phyloP scores from a whole-genome alignment of 2,113 vertebrate species.

The Girardinichthys multiradiatus region DNA sequence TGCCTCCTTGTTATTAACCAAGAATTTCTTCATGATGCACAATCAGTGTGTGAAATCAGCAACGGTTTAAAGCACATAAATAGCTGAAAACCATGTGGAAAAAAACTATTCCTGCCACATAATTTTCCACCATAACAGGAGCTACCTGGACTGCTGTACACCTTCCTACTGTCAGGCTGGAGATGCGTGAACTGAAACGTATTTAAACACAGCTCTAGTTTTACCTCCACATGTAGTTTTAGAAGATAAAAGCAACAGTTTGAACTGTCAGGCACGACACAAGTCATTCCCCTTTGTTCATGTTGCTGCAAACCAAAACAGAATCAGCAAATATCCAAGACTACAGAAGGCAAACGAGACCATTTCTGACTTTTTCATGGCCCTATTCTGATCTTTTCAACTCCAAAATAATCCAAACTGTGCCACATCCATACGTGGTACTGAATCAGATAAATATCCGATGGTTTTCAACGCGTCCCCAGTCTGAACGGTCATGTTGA shows the following conservation, averaged over 20 bases:
- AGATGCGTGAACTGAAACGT: background rate
- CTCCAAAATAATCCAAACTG: too few relatives aligned
- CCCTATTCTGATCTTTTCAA: too few relatives aligned
- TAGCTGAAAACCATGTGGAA: background rate
- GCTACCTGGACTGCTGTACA: too few relatives aligned
- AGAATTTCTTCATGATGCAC: constrained; percentile 7
- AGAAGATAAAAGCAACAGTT: background rate
- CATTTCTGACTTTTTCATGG: too few relatives aligned
- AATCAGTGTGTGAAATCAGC: constrained; percentile 58
- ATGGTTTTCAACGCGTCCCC: too few relatives aligned
- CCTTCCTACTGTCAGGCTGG: background rate
- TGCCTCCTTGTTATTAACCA: constrained; percentile 7
- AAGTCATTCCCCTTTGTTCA: background rate
- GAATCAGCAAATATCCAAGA: too few relatives aligned
- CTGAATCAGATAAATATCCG: too few relatives aligned
- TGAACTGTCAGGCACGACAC: background rate
- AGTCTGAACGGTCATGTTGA: too few relatives aligned
- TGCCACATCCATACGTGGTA: too few relatives aligned
- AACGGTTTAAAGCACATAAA: background rate
- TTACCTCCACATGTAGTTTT: background rate
- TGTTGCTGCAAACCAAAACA: background rate
- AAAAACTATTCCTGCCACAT: background rate
- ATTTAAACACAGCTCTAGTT: background rate
- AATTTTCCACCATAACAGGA: too few relatives aligned
- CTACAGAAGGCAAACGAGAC: too few relatives aligned